Evolutionary conservation across 1,140 invertebrate species (phyloP).

Genomic region (Littorina saxatilis): DNA sequence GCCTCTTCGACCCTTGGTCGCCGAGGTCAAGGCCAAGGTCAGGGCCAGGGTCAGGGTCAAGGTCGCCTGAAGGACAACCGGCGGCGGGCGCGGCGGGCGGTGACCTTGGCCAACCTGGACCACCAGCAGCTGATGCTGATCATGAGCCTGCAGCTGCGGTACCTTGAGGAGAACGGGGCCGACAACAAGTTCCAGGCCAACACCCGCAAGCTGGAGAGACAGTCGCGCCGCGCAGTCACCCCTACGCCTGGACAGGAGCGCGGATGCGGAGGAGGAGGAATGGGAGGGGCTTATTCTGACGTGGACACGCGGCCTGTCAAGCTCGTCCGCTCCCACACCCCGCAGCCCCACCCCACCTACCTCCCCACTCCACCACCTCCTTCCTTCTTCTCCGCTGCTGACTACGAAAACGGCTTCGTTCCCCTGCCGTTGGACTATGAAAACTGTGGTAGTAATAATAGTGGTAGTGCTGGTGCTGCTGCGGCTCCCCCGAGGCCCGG

Average conservation of each 20-base stretch:
- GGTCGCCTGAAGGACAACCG: conserved; percentile 62
- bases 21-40: conserved; percentile 15
- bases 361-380: conserved; percentile 14
- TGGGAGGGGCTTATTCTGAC: conserved; percentile 10
- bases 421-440: conserved; percentile 38
- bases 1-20: conserved; percentile 31
- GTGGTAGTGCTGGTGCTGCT: background rate
- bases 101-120: conserved; percentile 67
- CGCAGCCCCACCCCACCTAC: conserved; percentile 51
- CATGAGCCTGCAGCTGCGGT: conserved; percentile 67
- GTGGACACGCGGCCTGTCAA: conserved; percentile 41
- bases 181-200: background rate
- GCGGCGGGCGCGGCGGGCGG: conserved; percentile 57
- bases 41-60: conserved; percentile 39
- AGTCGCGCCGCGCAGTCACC: conserved; percentile 38
- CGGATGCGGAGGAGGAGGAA: conserved; percentile 15
- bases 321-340: conserved; percentile 61
- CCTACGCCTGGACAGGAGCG: conserved; percentile 45
- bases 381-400: conserved; percentile 23
- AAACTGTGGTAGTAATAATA: background rate
- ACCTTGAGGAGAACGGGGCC: conserved; percentile 58
- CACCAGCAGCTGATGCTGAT: conserved; percentile 66
- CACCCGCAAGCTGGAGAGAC: conserved; percentile 10
- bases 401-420: conserved; percentile 49
- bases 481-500: too few relatives aligned